These are phyloP conservation scores for Malurus elegans DNA, from an alignment of 2,113 vertebrate species.

Conservation along the genomic window DNA sequence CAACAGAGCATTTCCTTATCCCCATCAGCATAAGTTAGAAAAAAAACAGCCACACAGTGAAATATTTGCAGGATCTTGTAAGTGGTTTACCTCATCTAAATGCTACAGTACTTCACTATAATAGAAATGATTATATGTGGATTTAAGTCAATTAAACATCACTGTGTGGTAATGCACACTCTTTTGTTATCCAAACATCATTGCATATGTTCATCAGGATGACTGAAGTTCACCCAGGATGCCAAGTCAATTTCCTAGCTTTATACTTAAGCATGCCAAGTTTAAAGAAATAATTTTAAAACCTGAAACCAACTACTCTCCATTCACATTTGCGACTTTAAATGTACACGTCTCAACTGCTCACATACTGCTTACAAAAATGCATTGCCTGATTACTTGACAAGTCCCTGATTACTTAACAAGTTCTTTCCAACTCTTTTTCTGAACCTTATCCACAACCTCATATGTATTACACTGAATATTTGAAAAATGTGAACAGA, in stretches of 20 bases:
- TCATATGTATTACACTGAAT: neutral
- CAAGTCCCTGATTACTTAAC: neutral
- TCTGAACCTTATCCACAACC: neutral
- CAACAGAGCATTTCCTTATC: neutral
- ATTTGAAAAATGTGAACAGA: neutral
- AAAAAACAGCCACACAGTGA: neutral
- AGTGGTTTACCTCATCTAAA: neutral
- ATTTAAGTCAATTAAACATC: slow-evolving; percentile 52
- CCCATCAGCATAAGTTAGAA: neutral
- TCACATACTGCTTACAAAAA: neutral
- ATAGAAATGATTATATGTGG: slow-evolving; percentile 19
- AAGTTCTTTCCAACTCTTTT: neutral
- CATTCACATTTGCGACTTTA: neutral
- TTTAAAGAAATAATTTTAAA: slow-evolving; percentile 45
- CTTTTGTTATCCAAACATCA: slow-evolving; percentile 42
- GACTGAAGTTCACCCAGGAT: slow-evolving; percentile 14
- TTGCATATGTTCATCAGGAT: slow-evolving; percentile 11
- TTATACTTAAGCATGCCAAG: neutral
- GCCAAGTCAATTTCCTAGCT: slow-evolving; percentile 3
- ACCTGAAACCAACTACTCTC: neutral
- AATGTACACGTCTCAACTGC: neutral
- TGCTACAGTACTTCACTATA: neutral
- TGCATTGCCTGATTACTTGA: neutral
- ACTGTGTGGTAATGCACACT: slow-evolving; percentile 14
- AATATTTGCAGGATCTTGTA: neutral